Evolutionary conservation across 2,888 invertebrate species (phyloP), one percentile per base, ranked within the genome.

Genomic region (Yponomeuta sedellus): DNA sequence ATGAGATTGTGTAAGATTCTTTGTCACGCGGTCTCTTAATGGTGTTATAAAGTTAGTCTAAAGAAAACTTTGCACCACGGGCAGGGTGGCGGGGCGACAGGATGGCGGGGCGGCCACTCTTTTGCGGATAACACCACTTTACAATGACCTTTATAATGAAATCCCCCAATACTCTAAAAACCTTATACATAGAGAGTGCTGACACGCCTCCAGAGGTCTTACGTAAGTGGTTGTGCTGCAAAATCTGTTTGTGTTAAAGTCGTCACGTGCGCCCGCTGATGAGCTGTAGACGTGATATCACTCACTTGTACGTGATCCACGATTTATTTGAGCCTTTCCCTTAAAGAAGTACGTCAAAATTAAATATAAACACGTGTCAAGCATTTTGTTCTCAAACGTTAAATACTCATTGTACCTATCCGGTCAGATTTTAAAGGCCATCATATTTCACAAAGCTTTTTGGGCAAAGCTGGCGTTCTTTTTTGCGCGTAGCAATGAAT

Each of bases 241-340:
- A 85, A 90, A 91, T 90, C 91, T 89, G 91, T 89, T 89, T 88
- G 87, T 81, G 81, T 80, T 86, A 86, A 87, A 91, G 87, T 88
- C 89, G 90, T 90, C 90, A 91, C 90, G 90, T 86, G 83, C 91
- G 79, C 73, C 83, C 86, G 80, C 86, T 91, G 90, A 91, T 91
- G 91, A 91, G 90, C 81, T 82, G 82, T 80, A 83, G 88, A 89
- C 91, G 90, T 91, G 91, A 86, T 88, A 90, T 90, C 89, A 89
- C 90, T 89, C 86, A 86, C 79, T 87, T 72, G 84, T 82, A 90
- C 90, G 90, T 91, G 90, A 85, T 81, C 80, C 81, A 75, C 79
- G 78, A 80, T 86, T 89, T 86, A 86, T 85, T 83, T 76, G 79
- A 78, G 80, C 82, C 80, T 78, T 76, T 57, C 11, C 39, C 5